Evolutionary conservation across 2,113 vertebrate genomes (phyloP).

Genomic region (Xenopus laevis): DNA sequence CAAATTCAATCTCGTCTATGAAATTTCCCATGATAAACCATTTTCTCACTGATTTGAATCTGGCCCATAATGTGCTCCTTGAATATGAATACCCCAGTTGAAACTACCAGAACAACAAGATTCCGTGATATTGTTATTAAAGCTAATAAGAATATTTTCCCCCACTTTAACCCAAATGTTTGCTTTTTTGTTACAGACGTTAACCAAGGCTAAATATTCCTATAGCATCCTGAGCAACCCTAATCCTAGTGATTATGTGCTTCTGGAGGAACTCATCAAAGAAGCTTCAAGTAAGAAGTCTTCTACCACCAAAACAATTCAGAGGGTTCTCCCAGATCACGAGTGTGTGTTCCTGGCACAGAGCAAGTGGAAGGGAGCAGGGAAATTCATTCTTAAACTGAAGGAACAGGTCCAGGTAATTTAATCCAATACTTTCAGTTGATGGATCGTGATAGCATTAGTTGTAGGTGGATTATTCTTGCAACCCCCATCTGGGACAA

Average conservation of each 20-base stretch:
- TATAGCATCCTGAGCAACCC: slow-evolving; percentile 88
- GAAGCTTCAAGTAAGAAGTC: slow-evolving; percentile 80
- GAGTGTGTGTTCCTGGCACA: slow-evolving; percentile 94
- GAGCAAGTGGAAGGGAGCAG: slow-evolving; percentile 89
- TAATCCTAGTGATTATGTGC: slow-evolving; percentile 87
- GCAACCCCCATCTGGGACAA: too few relatives aligned
- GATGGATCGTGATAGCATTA: background rate
- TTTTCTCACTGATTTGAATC: too few relatives aligned
- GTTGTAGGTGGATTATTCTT: background rate
- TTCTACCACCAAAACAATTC: slow-evolving; percentile 72
- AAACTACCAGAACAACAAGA: too few relatives aligned
- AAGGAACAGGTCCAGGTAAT: slow-evolving; percentile 91
- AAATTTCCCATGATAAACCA: too few relatives aligned
- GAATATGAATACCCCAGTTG: too few relatives aligned
- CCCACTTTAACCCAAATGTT: background rate
- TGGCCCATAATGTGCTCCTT: too few relatives aligned
- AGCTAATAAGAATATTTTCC: background rate
- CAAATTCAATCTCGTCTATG: too few relatives aligned
- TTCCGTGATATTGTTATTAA: background rate
- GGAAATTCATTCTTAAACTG: slow-evolving; percentile 93
- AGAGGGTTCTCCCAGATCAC: slow-evolving; percentile 84
- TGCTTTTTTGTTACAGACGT: slow-evolving; percentile 65
- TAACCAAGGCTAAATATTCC: slow-evolving; percentile 95
- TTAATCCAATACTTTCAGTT: background rate
- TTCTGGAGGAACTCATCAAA: slow-evolving; percentile 89